Evolutionary conservation across 2,113 vertebrate genomes (phyloP).

Genomic region (Sylvilagus bachmani): DNA sequence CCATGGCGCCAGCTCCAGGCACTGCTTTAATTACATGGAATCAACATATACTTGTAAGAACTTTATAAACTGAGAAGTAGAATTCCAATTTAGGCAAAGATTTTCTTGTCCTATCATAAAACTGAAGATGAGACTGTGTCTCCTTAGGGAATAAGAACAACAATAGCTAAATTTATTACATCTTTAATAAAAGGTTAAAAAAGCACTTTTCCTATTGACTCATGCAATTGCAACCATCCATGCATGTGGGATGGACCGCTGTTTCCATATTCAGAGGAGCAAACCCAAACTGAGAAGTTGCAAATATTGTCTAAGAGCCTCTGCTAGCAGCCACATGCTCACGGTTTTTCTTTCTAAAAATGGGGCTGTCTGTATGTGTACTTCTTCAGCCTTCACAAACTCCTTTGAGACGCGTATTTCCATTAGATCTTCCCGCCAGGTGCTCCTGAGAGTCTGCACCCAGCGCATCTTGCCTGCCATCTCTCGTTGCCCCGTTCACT

Average conservation of each 20-base stretch:
- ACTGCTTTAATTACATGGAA: not conserved
- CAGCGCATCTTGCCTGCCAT: not conserved
- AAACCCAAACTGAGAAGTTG: not conserved
- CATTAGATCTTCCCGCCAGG: not conserved
- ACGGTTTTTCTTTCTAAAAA: not conserved
- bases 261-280: not conserved
- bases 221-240: not conserved
- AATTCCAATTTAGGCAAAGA: not conserved
- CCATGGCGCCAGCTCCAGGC: no score
- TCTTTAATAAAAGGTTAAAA: not conserved
- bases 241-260: not conserved
- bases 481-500: not conserved
- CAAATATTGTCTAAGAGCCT: not conserved
- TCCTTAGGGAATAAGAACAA: not conserved
- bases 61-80: not conserved
- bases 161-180: not conserved
- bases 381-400: not conserved
- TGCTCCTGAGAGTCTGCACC: not conserved
- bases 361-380: not conserved
- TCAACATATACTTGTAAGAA: not conserved
- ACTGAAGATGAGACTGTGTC: not conserved
- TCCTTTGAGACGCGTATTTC: not conserved
- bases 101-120: conserved; percentile 35
- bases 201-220: conserved; percentile 22
- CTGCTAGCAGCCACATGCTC: not conserved